phyloP scores from a whole-genome alignment of 35 echinoderm and acorn worm genomes.

The Diadema setosum region DNA sequence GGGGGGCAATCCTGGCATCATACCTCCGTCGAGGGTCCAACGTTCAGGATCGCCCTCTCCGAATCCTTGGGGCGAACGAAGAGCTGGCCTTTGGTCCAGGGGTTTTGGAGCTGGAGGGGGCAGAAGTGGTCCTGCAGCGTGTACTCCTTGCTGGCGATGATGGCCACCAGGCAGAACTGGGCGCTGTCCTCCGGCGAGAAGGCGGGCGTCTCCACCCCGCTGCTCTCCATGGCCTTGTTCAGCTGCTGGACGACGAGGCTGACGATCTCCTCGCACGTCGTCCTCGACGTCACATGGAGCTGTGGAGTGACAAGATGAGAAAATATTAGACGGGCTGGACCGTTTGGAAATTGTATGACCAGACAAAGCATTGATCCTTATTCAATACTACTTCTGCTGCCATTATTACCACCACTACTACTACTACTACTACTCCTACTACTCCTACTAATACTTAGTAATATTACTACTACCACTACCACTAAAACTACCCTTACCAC shows the following conservation, averaged over 20 bases:
- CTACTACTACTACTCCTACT: no score
- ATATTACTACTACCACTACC: no score
- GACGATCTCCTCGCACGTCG: conserved; percentile 87
- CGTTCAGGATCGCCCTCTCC: not conserved
- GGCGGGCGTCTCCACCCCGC: conserved; percentile 32
- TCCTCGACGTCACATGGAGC: conserved; percentile 94
- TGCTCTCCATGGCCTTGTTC: conserved; percentile 90
- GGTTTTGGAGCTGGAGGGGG: conserved; percentile 89
- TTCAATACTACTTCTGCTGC: no score
- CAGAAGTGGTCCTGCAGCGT: conserved; percentile 69
- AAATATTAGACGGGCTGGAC: no score
- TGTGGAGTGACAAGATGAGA: not conserved
- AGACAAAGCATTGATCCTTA: no score
- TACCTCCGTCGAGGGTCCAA: conserved; percentile 73
- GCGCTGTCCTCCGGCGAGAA: conserved; percentile 66
- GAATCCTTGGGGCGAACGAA: conserved; percentile 77
- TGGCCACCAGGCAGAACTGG: conserved; percentile 83
- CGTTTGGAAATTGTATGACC: no score
- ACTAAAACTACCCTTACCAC: no score
- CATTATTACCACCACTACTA: no score
- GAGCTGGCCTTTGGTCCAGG: conserved; percentile 95
- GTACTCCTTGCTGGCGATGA: conserved; percentile 82
- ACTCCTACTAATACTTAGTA: no score
- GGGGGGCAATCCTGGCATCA: no score
- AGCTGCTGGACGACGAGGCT: conserved; percentile 95